Base-by-base conservation (phyloP, 2,113 vertebrate genomes). In the Burhinus oedicnemus region DNA sequence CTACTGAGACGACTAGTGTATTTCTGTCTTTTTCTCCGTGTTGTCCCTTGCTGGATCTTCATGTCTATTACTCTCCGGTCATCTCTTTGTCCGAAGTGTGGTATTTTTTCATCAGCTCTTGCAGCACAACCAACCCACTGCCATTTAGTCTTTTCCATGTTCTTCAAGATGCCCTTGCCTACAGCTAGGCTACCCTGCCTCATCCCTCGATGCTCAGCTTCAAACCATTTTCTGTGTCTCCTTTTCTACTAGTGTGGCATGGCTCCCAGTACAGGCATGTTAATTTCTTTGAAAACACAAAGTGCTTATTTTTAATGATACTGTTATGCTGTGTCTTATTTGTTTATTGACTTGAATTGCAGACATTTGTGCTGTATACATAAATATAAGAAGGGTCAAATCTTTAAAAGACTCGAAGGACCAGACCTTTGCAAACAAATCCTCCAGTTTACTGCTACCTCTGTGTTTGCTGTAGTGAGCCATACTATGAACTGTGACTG, bases 11-110 rank as follows among this genome's bases (percentile, higher is more conserved):
- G 42, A 6, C 62, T 49, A 20, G 30, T 80, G 3, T 36, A 44
- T 83, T 87, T 92, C 38, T 54, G 27, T 58, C 12, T 60, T 90
- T 64, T 86, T 64, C 25, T 92, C 66, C 13, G 11, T 49, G 8
- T 38, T 95, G 29, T 72, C 34, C 30, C 23, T 51, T 79, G 62
- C 80, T 54, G 62, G 27, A 47, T 83, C 38, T 78, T 87, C 45
- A 16, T 54, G 47, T 62, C 62, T 85, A 0, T 71, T 81, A 70
- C 52, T 81, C 6, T 70, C 14, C 0, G 0, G 11, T 74, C 34
- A 64, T 85, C 36, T 88, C 86, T 68, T 77, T 85, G 78, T 65
- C 65, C 74, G 66, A 93, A 55, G 18, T 13, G 19, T n/a, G 49
- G 3, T 68, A 36, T n/a, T 80, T 88, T 92, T 80, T 78, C 61